Conservation (phyloP, 2,888 invertebrate genomes). For the Miltochrista miniata region DNA sequence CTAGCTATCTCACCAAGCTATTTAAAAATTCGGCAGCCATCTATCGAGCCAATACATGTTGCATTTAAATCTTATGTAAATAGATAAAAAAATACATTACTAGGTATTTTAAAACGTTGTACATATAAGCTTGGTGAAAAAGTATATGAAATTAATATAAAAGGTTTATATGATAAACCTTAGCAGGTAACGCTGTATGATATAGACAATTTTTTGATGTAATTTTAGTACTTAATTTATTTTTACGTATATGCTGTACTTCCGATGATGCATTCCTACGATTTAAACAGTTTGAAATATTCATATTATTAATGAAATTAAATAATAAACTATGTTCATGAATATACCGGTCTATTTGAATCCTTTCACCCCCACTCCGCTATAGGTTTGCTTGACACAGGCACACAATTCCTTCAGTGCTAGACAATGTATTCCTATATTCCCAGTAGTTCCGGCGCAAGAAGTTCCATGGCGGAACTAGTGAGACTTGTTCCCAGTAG, state of each 20-base stretch:
- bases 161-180: slow-evolving; percentile 78
- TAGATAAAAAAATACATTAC: slow-evolving; percentile 41
- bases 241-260: slow-evolving; percentile 68
- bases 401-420: too few relatives aligned
- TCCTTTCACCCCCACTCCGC: slow-evolving; percentile 20
- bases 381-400: too few relatives aligned
- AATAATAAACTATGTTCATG: slow-evolving; percentile 73
- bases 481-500: too few relatives aligned
- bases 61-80: slow-evolving; percentile 60
- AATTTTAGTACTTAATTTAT: slow-evolving; percentile 79
- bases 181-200: slow-evolving; percentile 54
- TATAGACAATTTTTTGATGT: slow-evolving; percentile 62
- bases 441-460: too few relatives aligned
- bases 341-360: slow-evolving; percentile 41
- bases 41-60: slow-evolving; percentile 41
- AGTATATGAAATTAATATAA: slow-evolving; percentile 56
- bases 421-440: neutral
- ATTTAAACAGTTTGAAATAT: slow-evolving; percentile 72
- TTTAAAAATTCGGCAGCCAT: slow-evolving; percentile 16
- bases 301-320: slow-evolving; percentile 49
- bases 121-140: slow-evolving; percentile 60
- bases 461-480: too few relatives aligned
- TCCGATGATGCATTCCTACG: slow-evolving; percentile 75
- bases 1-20: slow-evolving; percentile 31
- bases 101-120: slow-evolving; percentile 49